Evolutionary conservation across 2,113 vertebrate genomes (phyloP).

Genomic region (Phalacrocorax aristotelis): DNA sequence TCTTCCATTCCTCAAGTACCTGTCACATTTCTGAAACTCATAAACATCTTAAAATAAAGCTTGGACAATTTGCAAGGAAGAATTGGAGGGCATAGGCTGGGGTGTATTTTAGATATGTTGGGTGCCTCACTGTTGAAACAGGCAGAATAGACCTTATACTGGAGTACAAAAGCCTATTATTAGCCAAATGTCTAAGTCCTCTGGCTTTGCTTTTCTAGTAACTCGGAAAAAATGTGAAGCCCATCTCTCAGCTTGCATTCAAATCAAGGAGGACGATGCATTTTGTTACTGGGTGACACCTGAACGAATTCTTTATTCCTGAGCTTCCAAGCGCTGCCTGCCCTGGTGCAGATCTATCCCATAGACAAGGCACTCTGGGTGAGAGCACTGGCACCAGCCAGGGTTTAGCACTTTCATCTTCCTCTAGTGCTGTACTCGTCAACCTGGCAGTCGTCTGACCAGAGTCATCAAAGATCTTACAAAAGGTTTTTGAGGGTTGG

Average conservation of each 20-base stretch:
- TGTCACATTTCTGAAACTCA: background rate
- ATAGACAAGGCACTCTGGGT: fast-evolving
- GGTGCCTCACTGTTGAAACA: background rate
- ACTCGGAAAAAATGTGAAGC: fast-evolving
- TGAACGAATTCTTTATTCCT: background rate
- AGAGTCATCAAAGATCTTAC: background rate
- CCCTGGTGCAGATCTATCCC: fast-evolving
- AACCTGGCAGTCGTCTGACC: background rate
- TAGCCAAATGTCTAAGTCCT: background rate
- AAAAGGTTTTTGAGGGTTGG: background rate
- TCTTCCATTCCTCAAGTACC: background rate
- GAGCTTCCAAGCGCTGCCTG: background rate
- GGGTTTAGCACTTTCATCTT: background rate
- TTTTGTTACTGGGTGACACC: background rate
- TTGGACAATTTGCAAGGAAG: background rate
- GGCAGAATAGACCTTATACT: background rate
- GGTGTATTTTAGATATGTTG: background rate
- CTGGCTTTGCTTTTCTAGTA: background rate
- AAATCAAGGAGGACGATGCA: background rate
- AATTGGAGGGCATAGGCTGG: background rate
- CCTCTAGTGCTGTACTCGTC: background rate
- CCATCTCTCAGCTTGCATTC: background rate
- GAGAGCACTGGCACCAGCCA: background rate
- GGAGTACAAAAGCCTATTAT: background rate
- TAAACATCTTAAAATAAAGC: background rate